Evolutionary conservation across 2,113 vertebrate species (phyloP).

Genomic region (Burhinus oedicnemus): DNA sequence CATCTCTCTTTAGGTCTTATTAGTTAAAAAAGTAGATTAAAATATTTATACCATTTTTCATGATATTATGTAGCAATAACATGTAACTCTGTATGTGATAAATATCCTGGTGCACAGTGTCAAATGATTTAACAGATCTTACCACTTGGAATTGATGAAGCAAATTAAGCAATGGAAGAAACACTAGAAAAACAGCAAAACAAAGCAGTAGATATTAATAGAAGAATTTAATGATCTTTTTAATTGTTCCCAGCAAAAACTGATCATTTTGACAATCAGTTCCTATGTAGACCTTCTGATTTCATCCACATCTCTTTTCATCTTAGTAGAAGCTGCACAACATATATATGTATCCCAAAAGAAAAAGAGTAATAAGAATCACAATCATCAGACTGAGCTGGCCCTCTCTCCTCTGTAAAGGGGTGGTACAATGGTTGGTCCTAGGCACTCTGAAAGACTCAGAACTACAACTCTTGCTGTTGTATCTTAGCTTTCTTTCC

Average conservation of each 20-base stretch:
- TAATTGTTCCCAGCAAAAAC: neutral
- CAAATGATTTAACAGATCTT: conserved; percentile 48
- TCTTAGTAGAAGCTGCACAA: neutral
- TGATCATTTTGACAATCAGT: neutral
- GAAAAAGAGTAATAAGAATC: neutral
- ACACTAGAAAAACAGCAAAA: conserved; percentile 48
- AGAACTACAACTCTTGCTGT: neutral
- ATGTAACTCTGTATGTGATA: neutral
- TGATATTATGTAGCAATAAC: neutral
- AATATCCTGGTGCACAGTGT: neutral
- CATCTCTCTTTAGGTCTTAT: neutral
- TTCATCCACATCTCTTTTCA: neutral
- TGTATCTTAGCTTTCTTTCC: neutral
- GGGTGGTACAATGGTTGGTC: neutral
- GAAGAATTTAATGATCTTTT: conserved; percentile 34
- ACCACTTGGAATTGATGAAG: conserved; percentile 52
- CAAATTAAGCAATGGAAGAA: conserved; percentile 54
- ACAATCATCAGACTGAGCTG: neutral
- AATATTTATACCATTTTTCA: neutral
- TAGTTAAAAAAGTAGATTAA: neutral
- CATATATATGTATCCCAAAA: neutral
- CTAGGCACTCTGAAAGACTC: neutral
- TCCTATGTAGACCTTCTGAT: neutral
- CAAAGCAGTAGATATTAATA: conserved; percentile 22
- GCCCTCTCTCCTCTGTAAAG: neutral